Evolutionary conservation across 2,113 vertebrate species (phyloP), one percentile per base, ranked within the genome.

Genomic region (Canis aureus): DNA sequence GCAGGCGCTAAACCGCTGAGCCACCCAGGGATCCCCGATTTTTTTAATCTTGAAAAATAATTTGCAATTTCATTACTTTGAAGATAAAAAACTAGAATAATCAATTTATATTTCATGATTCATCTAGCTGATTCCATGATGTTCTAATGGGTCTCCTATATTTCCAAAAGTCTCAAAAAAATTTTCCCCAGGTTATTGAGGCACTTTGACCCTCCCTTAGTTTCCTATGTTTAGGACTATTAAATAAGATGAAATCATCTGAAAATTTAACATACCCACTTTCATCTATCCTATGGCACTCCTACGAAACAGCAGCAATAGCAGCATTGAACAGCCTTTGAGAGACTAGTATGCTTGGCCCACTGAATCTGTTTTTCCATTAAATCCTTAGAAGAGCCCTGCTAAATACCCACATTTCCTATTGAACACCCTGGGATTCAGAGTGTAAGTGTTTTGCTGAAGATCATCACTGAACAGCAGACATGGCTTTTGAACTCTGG

Each of bases 1-100:
- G 38, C 38, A 38, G 38, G 38, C 38, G 38, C 38, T 38, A 38
- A 38, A 38, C 38, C 38, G 38, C 38, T 38, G 38, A 38, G 38
- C 38, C 38, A 38, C 38, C 38, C 38, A 38, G 38, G 38, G 38
- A 38, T 38, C 38, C 38, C 38, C 38, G 17, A 59, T 78, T 49
- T 81, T 82, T 79, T 95, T 64, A 73, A 81, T 62, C n/a, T 87
- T 94, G 17, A 79, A 94, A 94, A 89, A 93, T 53, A 89, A 87
- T 71, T 67, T 73, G 20, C 16, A 74, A 53, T 83, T 91, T 67
- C 66, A 43, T 83, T 23, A 55, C 53, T 94, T 92, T 94, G 78
- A 79, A 83, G 27, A 62, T 74, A 35, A 69, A 76, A 60, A 23
- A 59, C 1, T n/a, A 53, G 76, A 73, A 73, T 83, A 6, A 27